Evolutionary conservation across 1,140 invertebrate genomes (phyloP), one percentile per base, ranked within the genome.

Genomic region (Trinorchestia longiramus): DNA sequence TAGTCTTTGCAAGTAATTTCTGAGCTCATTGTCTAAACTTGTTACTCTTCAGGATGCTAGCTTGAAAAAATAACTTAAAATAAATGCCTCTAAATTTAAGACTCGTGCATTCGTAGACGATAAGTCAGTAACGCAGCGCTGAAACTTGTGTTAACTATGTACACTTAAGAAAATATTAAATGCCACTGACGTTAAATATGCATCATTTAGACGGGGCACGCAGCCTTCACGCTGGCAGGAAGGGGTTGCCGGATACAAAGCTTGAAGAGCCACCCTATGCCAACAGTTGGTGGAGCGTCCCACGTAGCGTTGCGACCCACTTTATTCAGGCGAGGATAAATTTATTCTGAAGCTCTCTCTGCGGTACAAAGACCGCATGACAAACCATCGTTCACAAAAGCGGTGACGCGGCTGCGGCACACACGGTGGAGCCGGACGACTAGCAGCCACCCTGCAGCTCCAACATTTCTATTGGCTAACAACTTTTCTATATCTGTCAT

Each of bases 401-500:
- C 43, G 43, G 40, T 45, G 40, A 45, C 44, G 92, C 41, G 92
- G 43, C 92, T 41, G 88, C 88, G 41, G 88, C 88, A 90, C 88
- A 90, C 43, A 90, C 43, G 43, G 92, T 91, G 41, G 19, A 3
- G 88, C 41, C 11, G 19, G 88, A 44, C 43, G 92, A 36, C 43
- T 44, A 3, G 43, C 6, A 40, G 92, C 92, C 92, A 94, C 92
- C 92, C 92, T 94, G 92, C 92, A 47, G 92, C 43, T 42, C 41
- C 43, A 94, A 94, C 92, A 94, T 94, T 94, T 94, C 92, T 94
- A 94, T 94, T 94, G 92, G 92, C 92, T 94, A 94, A 94, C 92
- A 94, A 94, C 92, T 94, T 94, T 94, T 94, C 92, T 94, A 94
- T 94, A 94, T 94, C 92, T 94, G 92, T 94, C 92, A 94, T 94